These are phyloP conservation scores for Stenolophus ochropezus DNA, from an alignment of 2,888 invertebrate genomes.

Conservation along the genomic window DNA sequence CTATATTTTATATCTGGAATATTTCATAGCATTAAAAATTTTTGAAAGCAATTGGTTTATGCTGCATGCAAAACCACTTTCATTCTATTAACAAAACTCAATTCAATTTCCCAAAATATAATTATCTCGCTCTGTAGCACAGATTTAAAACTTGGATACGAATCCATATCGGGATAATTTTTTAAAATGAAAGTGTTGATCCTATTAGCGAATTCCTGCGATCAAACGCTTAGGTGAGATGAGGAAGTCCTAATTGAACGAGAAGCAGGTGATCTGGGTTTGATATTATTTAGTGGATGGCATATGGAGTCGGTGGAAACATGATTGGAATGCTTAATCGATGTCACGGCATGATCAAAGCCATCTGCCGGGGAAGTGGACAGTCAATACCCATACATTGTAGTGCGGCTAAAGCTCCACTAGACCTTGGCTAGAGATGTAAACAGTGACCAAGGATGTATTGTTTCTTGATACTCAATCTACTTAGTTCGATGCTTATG, in stretches of 20 bases:
- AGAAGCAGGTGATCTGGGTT: background rate
- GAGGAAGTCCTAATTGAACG: background rate
- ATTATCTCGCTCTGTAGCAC: background rate
- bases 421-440: background rate
- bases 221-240: background rate
- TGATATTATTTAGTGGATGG: constrained; percentile 20
- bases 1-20: too few relatives aligned
- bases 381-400: background rate
- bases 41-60: too few relatives aligned
- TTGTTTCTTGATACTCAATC: background rate
- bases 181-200: background rate
- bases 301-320: background rate
- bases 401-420: background rate
- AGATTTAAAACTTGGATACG: background rate
- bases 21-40: too few relatives aligned
- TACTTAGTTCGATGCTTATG: too few relatives aligned
- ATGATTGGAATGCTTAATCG: constrained; percentile 39
- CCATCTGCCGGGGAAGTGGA: constrained; percentile 2
- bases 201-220: background rate
- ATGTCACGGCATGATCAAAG: constrained; percentile 35
- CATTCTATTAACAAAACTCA: too few relatives aligned
- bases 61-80: too few relatives aligned
- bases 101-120: too few relatives aligned
- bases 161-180: background rate
- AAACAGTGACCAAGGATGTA: background rate